Evolutionary conservation across 1,140 invertebrate species (phyloP).

Genomic region (Heliconius nattereri): DNA sequence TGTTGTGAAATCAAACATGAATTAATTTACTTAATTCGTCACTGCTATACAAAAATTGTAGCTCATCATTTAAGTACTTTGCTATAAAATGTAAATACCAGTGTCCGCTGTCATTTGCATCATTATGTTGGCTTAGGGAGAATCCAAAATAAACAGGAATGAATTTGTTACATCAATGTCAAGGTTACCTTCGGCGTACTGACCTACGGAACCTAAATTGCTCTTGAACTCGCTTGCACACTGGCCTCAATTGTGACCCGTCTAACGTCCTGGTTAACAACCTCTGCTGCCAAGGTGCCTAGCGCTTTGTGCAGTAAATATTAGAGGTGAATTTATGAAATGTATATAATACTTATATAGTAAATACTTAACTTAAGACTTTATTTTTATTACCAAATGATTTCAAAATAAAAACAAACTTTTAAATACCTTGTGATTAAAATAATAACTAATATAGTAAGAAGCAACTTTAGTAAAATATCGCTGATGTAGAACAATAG

Average conservation of each 20-base stretch:
- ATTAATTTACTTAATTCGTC: conserved; percentile 1
- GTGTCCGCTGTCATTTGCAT: conserved; percentile 9
- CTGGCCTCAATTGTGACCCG: conserved; percentile 78
- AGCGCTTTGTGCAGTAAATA: conserved; percentile 42
- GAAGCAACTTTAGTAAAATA: not conserved
- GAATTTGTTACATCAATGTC: conserved; percentile 56
- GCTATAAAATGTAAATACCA: not conserved
- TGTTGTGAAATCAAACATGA: not conserved
- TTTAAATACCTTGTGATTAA: not conserved
- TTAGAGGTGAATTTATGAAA: not conserved
- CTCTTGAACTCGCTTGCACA: conserved; percentile 79
- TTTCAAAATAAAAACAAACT: not conserved
- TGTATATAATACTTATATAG: not conserved
- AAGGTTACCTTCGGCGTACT: conserved; percentile 80
- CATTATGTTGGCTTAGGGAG: conserved; percentile 19
- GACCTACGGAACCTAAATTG: conserved; percentile 81
- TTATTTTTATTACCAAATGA: too few relatives aligned
- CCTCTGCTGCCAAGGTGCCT: conserved; percentile 78
- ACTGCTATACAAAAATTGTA: not conserved
- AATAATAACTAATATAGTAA: not conserved
- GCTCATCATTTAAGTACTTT: not conserved
- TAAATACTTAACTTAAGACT: too few relatives aligned
- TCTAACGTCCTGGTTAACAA: conserved; percentile 79
- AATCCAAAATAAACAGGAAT: conserved; percentile 26
- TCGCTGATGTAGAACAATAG: conserved; percentile 2